phyloP scores from a whole-genome alignment of 2,113 vertebrate species.

The Aspidoscelis tigris region DNA sequence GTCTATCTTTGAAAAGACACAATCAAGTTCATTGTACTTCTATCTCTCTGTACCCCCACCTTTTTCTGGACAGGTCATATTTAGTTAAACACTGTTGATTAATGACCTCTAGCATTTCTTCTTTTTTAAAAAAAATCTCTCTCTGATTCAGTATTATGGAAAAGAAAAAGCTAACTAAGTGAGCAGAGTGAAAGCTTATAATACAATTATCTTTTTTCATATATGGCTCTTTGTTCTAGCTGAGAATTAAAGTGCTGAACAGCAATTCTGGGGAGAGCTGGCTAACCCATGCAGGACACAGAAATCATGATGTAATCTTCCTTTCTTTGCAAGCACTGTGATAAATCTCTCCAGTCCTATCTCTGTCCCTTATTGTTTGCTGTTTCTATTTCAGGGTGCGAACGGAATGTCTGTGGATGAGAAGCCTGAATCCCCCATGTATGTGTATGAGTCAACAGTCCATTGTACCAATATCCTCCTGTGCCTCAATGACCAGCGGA shows the following conservation, averaged over 20 bases:
- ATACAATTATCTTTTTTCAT: neutral
- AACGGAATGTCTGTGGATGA: conserved; percentile 99
- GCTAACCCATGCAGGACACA: conserved; percentile 7
- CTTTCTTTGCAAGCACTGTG: rapidly evolving
- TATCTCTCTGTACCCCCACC: conserved; percentile 39
- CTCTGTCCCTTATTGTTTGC: conserved; percentile 58
- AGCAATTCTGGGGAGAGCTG: conserved; percentile 7
- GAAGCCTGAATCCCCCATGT: conserved; percentile 99
- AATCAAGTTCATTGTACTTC: conserved; percentile 10
- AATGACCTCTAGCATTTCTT: conserved; percentile 17
- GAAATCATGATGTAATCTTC: conserved; percentile 25
- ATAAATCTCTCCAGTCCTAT: neutral
- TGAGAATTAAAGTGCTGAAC: conserved; percentile 22
- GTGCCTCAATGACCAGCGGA: conserved; percentile 99
- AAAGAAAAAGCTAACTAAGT: conserved; percentile 18
- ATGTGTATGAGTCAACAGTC: conserved; percentile 99
- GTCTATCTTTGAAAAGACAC: conserved; percentile 37
- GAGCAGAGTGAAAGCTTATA: neutral
- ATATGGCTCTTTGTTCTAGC: neutral
- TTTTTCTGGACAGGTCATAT: conserved; percentile 28
- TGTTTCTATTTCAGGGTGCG: conserved; percentile 88
- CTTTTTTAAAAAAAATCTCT: conserved; percentile 39
- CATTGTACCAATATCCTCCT: conserved; percentile 99
- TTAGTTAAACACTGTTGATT: conserved; percentile 33
- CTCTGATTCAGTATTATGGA: conserved; percentile 15